Percentiles rank a stretch among this genome's conserved stretches.
phyloP scores from a whole-genome alignment of 1,140 invertebrate species.

The Trichonephila clavipes region DNA sequence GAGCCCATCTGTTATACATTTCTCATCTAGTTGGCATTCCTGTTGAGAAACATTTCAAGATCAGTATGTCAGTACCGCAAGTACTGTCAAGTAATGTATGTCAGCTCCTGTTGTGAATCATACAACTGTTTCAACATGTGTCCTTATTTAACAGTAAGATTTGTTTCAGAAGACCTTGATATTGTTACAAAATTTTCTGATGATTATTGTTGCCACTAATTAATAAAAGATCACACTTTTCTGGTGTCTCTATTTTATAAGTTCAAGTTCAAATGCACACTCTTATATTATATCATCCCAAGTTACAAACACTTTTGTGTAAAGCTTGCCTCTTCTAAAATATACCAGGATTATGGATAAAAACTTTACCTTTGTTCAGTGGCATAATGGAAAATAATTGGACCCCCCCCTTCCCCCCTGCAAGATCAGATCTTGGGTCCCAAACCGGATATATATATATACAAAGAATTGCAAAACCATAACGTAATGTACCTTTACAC shows the following conservation, averaged over 20 bases:
- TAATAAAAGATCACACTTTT: constrained; percentile 40
- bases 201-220: constrained; percentile 28
- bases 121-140: not conserved
- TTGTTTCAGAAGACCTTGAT: constrained; percentile 16
- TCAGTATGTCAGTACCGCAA: too few relatives aligned
- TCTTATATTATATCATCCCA: not conserved
- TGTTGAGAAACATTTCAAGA: constrained; percentile 4
- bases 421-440: too few relatives aligned
- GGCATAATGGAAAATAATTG: too few relatives aligned
- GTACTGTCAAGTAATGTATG: not conserved
- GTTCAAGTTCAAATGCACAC: not conserved
- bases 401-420: too few relatives aligned
- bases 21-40: constrained; percentile 48
- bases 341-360: too few relatives aligned
- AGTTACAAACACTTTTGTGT: too few relatives aligned
- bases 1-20: constrained; percentile 15
- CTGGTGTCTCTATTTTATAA: not conserved
- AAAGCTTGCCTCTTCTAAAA: too few relatives aligned
- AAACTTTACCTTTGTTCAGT: too few relatives aligned
- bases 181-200: constrained; percentile 35
- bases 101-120: constrained; percentile 4
- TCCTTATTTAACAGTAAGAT: constrained; percentile 44
- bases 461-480: too few relatives aligned
- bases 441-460: too few relatives aligned
- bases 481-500: too few relatives aligned